Percentiles rank a stretch among this genome's conserved stretches.
Evolutionary conservation across 2,888 invertebrate genomes (phyloP).

Genomic region (Epinotia demarniana): DNA sequence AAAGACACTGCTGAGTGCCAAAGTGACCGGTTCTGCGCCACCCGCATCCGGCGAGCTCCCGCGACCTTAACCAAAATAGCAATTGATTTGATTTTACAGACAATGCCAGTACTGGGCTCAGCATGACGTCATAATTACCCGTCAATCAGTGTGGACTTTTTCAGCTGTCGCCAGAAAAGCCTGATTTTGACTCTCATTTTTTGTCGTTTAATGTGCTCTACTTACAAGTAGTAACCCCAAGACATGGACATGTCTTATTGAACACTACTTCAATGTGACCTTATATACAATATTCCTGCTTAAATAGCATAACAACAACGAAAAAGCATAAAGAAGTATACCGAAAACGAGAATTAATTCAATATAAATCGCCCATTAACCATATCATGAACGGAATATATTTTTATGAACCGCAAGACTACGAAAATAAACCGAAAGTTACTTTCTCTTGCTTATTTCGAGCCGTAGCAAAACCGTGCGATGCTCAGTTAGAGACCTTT

Average conservation of each 20-base stretch:
- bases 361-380: conserved; percentile 5
- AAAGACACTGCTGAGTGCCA: too few relatives aligned
- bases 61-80: too few relatives aligned
- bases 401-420: conserved; percentile 31
- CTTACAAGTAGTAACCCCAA: too few relatives aligned
- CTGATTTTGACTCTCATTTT: too few relatives aligned
- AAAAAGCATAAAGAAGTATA: conserved; percentile 10
- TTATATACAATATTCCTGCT: not conserved
- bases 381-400: conserved; percentile 1
- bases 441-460: not conserved
- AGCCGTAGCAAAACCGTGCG: not conserved
- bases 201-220: not conserved
- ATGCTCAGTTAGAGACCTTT: not conserved
- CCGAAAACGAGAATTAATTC: conserved; percentile 17
- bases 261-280: not conserved
- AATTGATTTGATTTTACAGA: too few relatives aligned
- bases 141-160: too few relatives aligned
- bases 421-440: conserved; percentile 22
- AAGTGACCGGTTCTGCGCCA: too few relatives aligned
- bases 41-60: too few relatives aligned
- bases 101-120: too few relatives aligned
- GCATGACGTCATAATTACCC: too few relatives aligned
- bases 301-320: not conserved
- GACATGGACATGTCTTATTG: too few relatives aligned
- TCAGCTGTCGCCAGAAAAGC: too few relatives aligned